Base-by-base conservation (phyloP, 2,888 invertebrate species). In the Chloroclysta siterata region DNA sequence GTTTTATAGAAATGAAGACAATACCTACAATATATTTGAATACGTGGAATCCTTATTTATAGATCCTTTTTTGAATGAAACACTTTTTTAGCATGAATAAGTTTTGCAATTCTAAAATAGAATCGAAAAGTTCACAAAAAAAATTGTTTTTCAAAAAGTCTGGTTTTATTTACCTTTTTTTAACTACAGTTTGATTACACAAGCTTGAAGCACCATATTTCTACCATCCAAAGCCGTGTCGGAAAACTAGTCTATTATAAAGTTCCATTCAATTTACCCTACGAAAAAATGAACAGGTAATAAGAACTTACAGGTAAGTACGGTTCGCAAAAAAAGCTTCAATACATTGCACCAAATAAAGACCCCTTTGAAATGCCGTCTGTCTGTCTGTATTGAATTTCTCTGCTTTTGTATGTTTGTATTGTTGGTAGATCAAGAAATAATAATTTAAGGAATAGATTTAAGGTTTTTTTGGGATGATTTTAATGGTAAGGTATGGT, bases 1-100 rank as follows among this genome's bases (percentile, higher is more conserved):
- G 61, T 60, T 60, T 60, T 57, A 58, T 61, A 61, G 55, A 67
- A 76, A 79, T 78, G 67, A 72, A 46, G 15, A 46, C 46, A 11
- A 3, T 33, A 29, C 29, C 14, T 51, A 51, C 69, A 72, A 72
- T 72, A 66, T 58, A 52, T 62, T 58, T 64, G 50, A 63, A 77
- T 79, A 70, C 77, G 72, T 74, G 73, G 78, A 80, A 77, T 71
- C 13, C 75, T 70, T 80, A 79, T 77, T 77, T 75, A 72, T 74
- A 65, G 69, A 73, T 72, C 71, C 74, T 78, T 74, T 78, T 78
- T 76, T 78, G 63, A 69, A 70, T 66, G 65, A 62, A 61, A 42
- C 51, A 47, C 13, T 42, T 3, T 46, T 22, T 57, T 39, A 33
- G n/a, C 13, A 39, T 53, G 56, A 56, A 60, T 53, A 53, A 59